Evolutionary conservation across 92 coral and sea anemone species (phyloP), one percentile per base, ranked within the genome.

Genomic region (Chrysogorgia sp.): DNA sequence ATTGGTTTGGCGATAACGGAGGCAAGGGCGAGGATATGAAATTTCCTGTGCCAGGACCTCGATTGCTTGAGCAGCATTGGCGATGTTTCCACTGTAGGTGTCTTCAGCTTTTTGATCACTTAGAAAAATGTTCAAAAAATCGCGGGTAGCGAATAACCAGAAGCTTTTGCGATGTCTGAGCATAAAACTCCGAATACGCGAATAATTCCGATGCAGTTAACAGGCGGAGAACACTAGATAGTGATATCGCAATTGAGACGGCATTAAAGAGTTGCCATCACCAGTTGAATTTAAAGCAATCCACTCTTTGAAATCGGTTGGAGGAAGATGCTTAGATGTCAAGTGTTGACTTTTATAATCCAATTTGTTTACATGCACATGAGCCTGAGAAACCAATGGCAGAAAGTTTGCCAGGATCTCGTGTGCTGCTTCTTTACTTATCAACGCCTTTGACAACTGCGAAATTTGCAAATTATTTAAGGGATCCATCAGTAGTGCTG

Each of bases 161-260:
- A 52, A 17, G 59, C 6, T 5, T 17, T 3, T 5, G 59, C 59
- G 7, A 49, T 43, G 20, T 71, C 47, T 19, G 62, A 26, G 56
- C 59, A 8, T 83, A 83, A 58, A 83, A 83, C 15, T 74, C 81
- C 4, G 76, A 35, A 41, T 83, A 7, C 7, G 82, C 82, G 34
- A 83, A 83, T 37, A 75, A 26, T n/a, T 83, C 77, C 8, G 76
- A 23, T 4, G 37, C 86, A 35, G 86, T 82, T 14, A 82, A 19
- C 82, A 82, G 32, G 34, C 86, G 75, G 29, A 82, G 86, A 82
- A 58, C 32, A 17, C 74, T 34, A 24, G 86, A 35, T 48, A 82
- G 76, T 0, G 72, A 58, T 63, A 60, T 75, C 15, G 74, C 77
- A 15, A 82, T 75, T 12, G 33, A 56, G 53, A 82, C 48, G 7